Base-by-base conservation (phyloP, 2,888 invertebrate genomes). In the Gastracanthus pulcherrimus region DNA sequence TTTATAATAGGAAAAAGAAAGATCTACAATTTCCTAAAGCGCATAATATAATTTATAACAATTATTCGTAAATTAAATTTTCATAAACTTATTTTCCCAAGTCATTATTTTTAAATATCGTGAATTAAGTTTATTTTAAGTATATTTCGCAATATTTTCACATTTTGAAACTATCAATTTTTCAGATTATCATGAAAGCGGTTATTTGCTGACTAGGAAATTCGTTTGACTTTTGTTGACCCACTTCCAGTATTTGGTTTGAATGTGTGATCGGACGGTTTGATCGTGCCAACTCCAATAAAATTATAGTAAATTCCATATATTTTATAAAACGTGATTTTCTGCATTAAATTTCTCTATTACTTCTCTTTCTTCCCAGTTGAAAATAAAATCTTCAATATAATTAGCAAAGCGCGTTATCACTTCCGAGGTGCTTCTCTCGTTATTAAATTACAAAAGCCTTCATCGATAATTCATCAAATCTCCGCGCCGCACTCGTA, bases 161-260 rank as follows among this genome's bases (percentile, higher is more conserved):
- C 51, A 51, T 19, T 19, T 51, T 51, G 51, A 51, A n/a, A 55
- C 26, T 26, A 55, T 23, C 55, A 55, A 55, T 55, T 55, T 55
- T 26, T 2, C n/a, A 26, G 26, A 26, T 26, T 23, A 55, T 55
- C 19, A 19, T 19, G 19, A 51, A 7, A 23, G 19, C 0, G 19
- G 19, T 16, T 19, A 9, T 7, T n/a, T 19, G 4, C 7, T 1
- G 51, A 51, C 51, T 19, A n/a, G 51, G 9, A 51, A 51, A 51
- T 51, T 51, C 48, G 38, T 71, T 55, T 55, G 36, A 55, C 31
- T 23, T 71, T 55, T 55, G 36, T 58, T 71, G 71, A 71, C 29
- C 31, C 11, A 62, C 26, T 41, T 62, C 48, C 29, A 26, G 29
- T 48, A 69, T 69, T 69, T 67, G 13, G 11, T 19, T 48, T 4